These are phyloP conservation scores for Spodoptera litura DNA, from an alignment of 1,140 invertebrate species.

Conservation along the genomic window DNA sequence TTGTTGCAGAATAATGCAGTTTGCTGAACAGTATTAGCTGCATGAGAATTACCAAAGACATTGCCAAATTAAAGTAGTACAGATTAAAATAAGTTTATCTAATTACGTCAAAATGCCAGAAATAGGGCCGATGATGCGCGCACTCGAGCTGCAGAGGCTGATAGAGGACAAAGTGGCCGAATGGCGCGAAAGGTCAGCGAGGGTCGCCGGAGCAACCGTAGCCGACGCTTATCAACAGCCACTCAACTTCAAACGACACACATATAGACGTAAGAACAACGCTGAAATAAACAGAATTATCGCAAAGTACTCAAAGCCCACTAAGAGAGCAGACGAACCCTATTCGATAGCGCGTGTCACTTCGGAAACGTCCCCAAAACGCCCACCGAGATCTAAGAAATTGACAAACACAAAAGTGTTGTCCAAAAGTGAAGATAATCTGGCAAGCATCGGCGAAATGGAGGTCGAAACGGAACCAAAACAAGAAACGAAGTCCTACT, in stretches of 20 bases:
- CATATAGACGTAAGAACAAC: slow-evolving; percentile 83
- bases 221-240: slow-evolving; percentile 83
- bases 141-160: slow-evolving; percentile 79
- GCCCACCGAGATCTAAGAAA: slow-evolving; percentile 75
- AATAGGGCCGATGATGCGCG: slow-evolving; percentile 80
- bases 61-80: slow-evolving; percentile 45
- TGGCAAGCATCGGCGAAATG: slow-evolving; percentile 69
- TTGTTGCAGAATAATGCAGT: slow-evolving; percentile 33
- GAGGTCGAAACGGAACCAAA: slow-evolving; percentile 65
- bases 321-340: slow-evolving; percentile 72
- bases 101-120: slow-evolving; percentile 70
- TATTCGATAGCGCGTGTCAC: slow-evolving; percentile 56
- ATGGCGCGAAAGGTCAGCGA: slow-evolving; percentile 82
- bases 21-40: not conserved
- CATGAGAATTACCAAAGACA: slow-evolving; percentile 45
- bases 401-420: slow-evolving; percentile 65
- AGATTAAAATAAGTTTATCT: slow-evolving; percentile 16
- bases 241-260: slow-evolving; percentile 81
- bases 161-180: slow-evolving; percentile 83
- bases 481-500: slow-evolving; percentile 53
- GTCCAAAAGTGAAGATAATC: slow-evolving; percentile 79
- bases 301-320: slow-evolving; percentile 81
- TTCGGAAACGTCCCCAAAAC: slow-evolving; percentile 63
- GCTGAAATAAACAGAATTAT: slow-evolving; percentile 85
- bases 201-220: slow-evolving; percentile 79